Conservation (phyloP, 2,888 invertebrate species). For the Linnaemya vulpina region DNA sequence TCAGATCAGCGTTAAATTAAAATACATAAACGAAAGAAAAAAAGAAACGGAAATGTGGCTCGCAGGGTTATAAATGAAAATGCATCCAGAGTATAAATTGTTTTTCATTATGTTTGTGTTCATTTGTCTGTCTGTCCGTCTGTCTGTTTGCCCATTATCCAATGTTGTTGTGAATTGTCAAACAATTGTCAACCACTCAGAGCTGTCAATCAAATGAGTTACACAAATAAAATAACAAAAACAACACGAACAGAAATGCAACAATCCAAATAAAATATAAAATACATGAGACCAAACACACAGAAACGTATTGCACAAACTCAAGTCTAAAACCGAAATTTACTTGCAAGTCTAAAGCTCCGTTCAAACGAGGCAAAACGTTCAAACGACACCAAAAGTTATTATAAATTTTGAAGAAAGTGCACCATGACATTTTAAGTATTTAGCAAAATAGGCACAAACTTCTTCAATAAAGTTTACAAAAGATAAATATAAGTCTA, state of each 20-base stretch:
- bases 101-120: conserved; percentile 44
- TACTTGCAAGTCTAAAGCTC: conserved; percentile 6
- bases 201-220: conserved; percentile 81
- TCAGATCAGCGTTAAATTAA: conserved; percentile 71
- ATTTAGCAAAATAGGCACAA: too few relatives aligned
- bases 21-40: conserved; percentile 25
- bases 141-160: conserved; percentile 67
- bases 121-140: conserved; percentile 32
- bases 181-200: conserved; percentile 82
- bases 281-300: conserved; percentile 59
- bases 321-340: conserved; percentile 26
- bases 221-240: conserved; percentile 60
- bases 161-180: conserved; percentile 78
- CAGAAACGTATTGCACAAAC: conserved; percentile 25
- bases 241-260: conserved; percentile 51
- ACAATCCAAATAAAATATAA: conserved; percentile 52
- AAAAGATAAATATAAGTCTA: background rate
- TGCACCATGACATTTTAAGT: too few relatives aligned
- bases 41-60: conserved; percentile 8
- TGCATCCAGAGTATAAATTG: conserved; percentile 63
- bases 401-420: too few relatives aligned
- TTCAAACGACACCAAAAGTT: too few relatives aligned
- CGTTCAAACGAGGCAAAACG: too few relatives aligned
- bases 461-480: too few relatives aligned
- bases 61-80: conserved; percentile 50